Conservation (phyloP, 2,113 vertebrate genomes). For the Antigone vipio region DNA sequence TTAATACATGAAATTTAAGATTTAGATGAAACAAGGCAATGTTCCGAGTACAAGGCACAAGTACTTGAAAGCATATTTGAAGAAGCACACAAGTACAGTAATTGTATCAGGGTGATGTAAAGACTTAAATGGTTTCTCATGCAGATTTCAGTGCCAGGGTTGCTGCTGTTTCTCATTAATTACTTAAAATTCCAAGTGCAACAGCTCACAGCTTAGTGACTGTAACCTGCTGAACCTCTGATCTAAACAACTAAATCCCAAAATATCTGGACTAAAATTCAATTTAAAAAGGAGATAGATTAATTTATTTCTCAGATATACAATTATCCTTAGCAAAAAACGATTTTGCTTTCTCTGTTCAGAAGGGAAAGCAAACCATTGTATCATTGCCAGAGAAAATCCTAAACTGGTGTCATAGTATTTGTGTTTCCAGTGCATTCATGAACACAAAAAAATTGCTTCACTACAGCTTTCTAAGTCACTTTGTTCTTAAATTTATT, state of each 20-base stretch:
- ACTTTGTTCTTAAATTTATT: background rate
- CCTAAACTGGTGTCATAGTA: background rate
- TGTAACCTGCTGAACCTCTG: background rate
- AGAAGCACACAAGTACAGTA: background rate
- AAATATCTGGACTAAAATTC: background rate
- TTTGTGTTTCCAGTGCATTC: background rate
- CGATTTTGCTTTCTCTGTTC: background rate
- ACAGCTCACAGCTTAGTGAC: background rate
- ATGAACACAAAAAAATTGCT: background rate
- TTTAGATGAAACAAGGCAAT: background rate
- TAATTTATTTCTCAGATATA: background rate
- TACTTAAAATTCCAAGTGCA: conserved; percentile 4
- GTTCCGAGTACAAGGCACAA: accelerated
- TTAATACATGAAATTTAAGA: background rate
- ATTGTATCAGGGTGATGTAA: background rate
- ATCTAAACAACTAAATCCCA: background rate
- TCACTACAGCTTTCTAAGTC: background rate
- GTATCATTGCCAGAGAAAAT: background rate
- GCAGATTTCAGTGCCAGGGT: background rate
- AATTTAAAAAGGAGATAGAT: background rate
- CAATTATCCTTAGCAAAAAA: background rate
- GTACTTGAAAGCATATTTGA: background rate
- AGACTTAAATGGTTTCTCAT: background rate
- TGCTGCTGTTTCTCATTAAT: conserved; percentile 15
- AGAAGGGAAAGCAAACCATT: background rate